Conservation (phyloP, 2,888 invertebrate genomes). For the Eucera pruinosa region DNA sequence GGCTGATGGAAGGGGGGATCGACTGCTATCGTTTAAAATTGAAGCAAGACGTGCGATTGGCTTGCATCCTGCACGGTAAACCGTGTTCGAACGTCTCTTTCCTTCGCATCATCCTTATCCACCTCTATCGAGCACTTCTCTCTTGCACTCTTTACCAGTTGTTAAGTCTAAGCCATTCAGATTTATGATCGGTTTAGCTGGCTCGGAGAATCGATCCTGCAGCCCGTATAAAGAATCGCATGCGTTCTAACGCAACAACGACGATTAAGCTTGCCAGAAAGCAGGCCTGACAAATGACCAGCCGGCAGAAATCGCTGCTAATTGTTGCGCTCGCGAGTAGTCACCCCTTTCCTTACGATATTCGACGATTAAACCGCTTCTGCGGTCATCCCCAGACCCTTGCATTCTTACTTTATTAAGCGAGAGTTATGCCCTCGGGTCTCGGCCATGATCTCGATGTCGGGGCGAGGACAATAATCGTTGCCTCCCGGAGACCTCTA, state of each 20-base stretch:
- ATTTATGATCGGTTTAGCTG: conserved; percentile 77
- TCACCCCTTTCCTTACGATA: conserved; percentile 33
- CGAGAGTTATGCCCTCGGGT: conserved; percentile 48
- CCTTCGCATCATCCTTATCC: background rate
- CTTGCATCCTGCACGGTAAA: conserved; percentile 4
- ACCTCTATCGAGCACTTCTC: background rate
- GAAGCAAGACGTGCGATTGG: conserved; percentile 27
- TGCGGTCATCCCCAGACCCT: conserved; percentile 27
- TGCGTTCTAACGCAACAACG: conserved; percentile 33
- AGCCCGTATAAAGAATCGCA: conserved; percentile 31
- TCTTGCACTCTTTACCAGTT: background rate
- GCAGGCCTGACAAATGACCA: conserved; percentile 54
- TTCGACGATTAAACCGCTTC: conserved; percentile 55
- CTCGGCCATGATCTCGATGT: conserved; percentile 24
- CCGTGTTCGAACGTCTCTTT: background rate
- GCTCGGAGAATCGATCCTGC: conserved; percentile 58
- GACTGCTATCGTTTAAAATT: conserved; percentile 32
- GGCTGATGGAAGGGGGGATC: background rate
- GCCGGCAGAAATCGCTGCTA: conserved; percentile 55
- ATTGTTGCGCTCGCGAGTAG: conserved; percentile 47
- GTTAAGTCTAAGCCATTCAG: conserved; percentile 67
- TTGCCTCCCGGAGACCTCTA: conserved; percentile 5
- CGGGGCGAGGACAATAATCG: conserved; percentile 19
- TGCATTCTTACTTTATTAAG: conserved; percentile 61
- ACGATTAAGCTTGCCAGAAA: conserved; percentile 34